Evolutionary conservation across 1,140 invertebrate genomes (phyloP).

Genomic region (Euschistus heros): DNA sequence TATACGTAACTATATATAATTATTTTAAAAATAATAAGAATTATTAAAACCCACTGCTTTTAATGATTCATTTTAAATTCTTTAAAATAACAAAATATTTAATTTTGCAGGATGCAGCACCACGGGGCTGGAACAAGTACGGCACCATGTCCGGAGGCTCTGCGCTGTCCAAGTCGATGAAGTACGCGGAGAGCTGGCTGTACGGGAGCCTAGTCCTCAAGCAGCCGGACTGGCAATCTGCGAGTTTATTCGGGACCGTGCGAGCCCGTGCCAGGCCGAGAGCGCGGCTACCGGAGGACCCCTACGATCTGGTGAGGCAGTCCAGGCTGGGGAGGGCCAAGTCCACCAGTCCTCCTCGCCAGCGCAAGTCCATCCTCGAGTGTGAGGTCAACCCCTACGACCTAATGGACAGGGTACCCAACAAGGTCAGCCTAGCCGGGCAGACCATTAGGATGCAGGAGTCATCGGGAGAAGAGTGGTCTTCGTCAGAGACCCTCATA

Average conservation of each 20-base stretch:
- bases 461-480: constrained; percentile 31
- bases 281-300: constrained; percentile 46
- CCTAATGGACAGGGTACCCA: constrained; percentile 41
- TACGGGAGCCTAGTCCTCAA: constrained; percentile 55
- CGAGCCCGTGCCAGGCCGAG: constrained; percentile 41
- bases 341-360: constrained; percentile 16
- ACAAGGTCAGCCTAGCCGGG: constrained; percentile 29
- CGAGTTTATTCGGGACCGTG: constrained; percentile 37
- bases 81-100: no score
- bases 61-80: no score
- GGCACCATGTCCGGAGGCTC: constrained; percentile 40
- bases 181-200: constrained; percentile 70
- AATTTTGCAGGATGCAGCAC: constrained; percentile 17
- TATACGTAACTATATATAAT: no score
- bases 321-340: constrained; percentile 42
- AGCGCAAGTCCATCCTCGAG: constrained; percentile 58
- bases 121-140: constrained; percentile 29
- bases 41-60: no score
- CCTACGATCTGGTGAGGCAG: constrained; percentile 68
- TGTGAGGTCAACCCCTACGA: constrained; percentile 79
- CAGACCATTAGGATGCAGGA: constrained; percentile 5
- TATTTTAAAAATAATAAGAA: no score
- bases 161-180: constrained; percentile 64
- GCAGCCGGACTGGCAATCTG: constrained; percentile 31
- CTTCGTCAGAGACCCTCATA: constrained; percentile 23